These are phyloP conservation scores for Sebastes schlegelii DNA, from an alignment of 2,113 vertebrate genomes.

Conservation along the genomic window DNA sequence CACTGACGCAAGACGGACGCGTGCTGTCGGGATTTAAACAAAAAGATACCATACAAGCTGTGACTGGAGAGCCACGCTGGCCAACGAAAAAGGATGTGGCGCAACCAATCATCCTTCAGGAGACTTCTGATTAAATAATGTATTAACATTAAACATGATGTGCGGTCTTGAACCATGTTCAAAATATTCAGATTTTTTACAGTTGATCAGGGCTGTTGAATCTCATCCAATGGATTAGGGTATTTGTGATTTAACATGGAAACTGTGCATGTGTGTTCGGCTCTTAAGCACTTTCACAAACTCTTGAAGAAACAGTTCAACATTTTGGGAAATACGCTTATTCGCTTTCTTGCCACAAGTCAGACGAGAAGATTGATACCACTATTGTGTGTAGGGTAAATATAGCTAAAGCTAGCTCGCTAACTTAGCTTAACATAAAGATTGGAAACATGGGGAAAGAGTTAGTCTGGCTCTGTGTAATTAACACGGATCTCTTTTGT, in stretches of 20 bases:
- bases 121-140: not conserved
- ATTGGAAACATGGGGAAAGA: not conserved
- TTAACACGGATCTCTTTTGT: not conserved
- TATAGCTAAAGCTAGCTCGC: slow-evolving; percentile 5
- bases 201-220: not conserved
- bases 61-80: not conserved
- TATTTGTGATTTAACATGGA: not conserved
- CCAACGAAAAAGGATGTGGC: not conserved
- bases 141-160: slow-evolving; percentile 4
- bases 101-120: not conserved
- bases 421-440: not conserved
- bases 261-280: not conserved
- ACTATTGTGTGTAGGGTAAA: not conserved
- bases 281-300: not conserved
- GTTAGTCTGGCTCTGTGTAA: not conserved
- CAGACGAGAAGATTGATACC: not conserved
- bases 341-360: not conserved
- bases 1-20: not conserved
- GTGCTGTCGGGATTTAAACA: not conserved
- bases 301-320: not conserved
- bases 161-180: not conserved
- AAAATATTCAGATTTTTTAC: not conserved
- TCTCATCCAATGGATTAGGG: not conserved
- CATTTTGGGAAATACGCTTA: not conserved
- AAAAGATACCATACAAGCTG: not conserved